Base-by-base conservation (phyloP, 2,113 vertebrate genomes). In the Hepsetus odoe region DNA sequence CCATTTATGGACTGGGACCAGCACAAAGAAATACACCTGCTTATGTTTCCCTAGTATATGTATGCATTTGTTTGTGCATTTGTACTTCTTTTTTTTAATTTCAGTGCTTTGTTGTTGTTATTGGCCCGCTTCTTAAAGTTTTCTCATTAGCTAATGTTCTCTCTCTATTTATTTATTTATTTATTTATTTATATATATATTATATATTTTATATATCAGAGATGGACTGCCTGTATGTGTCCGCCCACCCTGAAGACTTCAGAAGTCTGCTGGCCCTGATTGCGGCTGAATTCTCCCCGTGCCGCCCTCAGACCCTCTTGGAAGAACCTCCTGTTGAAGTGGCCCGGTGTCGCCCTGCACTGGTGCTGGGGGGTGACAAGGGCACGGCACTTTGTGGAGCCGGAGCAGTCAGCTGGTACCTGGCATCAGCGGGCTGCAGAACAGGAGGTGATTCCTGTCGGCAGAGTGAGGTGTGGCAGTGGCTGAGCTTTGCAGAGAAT, bases 211-310 rank as follows among this genome's bases (percentile, higher is more conserved):
- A 26, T 73, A 9, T 30, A 13, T 67, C 72, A 88, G 82, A 76
- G 85, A 96, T 96, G 95, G 92, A 93, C 44, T 90, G 93, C 72
- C 92, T 96, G 14, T 96, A 94, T 3, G 92, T 95, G 69, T 94
- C 92, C 38, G 91, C 93, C 5, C 93, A 95, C 75, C 90, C 94
- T 0, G 94, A 96, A 70, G 94, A 95, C 87, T 94, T 95, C 87
- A 93, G 93, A 85, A 95, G 94, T 76, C 89, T 94, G 6, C 86
- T 93, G 53, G 90, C 91, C 30, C 93, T 94, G 5, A 82, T 96
- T 1, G 92, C 94, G 13, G 93, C 93, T 22, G 92, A 93, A 77
- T 95, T 90, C 35, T 67, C 83, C 77, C 46, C 86, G 5, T 69
- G 91, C 65, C 26, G 59, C 7, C 89, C 66, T 10, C 80, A 1